Evolutionary conservation across 2,797 vertebrate genomes (phyloP).

Genomic region (Somateria mollissima): DNA sequence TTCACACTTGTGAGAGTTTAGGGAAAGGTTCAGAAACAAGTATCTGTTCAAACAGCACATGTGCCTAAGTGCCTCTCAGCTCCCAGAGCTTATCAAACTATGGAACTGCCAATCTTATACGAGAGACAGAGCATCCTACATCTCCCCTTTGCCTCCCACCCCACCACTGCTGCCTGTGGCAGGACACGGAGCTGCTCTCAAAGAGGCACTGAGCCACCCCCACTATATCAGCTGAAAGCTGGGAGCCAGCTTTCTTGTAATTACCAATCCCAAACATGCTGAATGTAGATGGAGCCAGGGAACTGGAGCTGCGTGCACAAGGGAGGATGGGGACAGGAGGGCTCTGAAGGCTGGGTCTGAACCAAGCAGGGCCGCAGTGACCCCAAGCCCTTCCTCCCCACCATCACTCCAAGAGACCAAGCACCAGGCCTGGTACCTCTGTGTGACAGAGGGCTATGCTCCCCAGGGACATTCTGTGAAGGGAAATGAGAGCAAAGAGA

Average conservation of each 20-base stretch:
- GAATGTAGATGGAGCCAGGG: not conserved
- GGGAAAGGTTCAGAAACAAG: not conserved
- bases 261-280: not conserved
- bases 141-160: not conserved
- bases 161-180: not conserved
- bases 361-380: rapidly evolving
- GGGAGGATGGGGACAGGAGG: not conserved
- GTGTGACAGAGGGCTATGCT: not conserved
- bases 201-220: not conserved
- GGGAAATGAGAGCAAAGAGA: not conserved
- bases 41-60: not conserved
- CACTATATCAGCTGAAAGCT: not conserved
- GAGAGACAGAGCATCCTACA: not conserved
- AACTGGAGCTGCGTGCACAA: not conserved
- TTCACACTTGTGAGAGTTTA: not conserved
- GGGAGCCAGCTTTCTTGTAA: not conserved
- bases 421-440: not conserved
- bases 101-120: not conserved
- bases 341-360: not conserved
- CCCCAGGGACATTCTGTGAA: not conserved
- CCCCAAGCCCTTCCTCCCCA: not conserved
- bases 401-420: not conserved
- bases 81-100: not conserved
- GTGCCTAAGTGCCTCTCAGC: not conserved
- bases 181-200: not conserved